Evolutionary conservation across 2,113 vertebrate species (phyloP), one percentile per base, ranked within the genome.

Genomic region (Ammodramus savannarum): DNA sequence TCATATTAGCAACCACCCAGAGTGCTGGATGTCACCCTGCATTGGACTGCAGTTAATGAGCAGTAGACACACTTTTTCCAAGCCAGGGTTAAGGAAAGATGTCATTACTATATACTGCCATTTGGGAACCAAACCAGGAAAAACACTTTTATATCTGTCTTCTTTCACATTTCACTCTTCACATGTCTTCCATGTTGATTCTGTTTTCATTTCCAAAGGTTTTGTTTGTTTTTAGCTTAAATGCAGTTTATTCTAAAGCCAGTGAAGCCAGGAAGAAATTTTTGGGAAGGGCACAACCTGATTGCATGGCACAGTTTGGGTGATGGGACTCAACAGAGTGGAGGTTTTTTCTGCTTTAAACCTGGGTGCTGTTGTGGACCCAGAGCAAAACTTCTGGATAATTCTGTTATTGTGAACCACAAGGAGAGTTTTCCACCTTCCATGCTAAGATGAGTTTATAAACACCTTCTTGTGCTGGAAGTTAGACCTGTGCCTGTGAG

Each of bases 41-140:
- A 29, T 8, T 66, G 75, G 90, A 79, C 90, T 84, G 74, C 61
- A 66, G 51, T 46, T 85, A 97, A 69, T 66, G 67, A 90, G 80
- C 73, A 93, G 57, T 57, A 74, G 71, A 89, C 65, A 59, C 29
- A 44, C 59, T 94, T 90, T 71, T 81, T 78, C 67, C 85, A 91
- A 93, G 81, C 36, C 75, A 87, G 67, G 39, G 34, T 81, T 92
- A 92, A 89, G 67, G 78, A 87, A 91, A 87, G 59, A 43, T 81
- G 71, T 58, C 61, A 63, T 41, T 90, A 48, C 26, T 85, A 39
- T 23, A 59, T 3, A 51, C 52, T 84, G 49, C 43, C 44, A 36
- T 82, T 94, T 93, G 87, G 76, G 82, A 95, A 81, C 57, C n/a
- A 87, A 51, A 93, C 52, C 48, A 89, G 71, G 65, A 76, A 75